These are phyloP conservation scores for Plecotus auritus DNA, from an alignment of 2,113 vertebrate species.

Conservation along the genomic window DNA sequence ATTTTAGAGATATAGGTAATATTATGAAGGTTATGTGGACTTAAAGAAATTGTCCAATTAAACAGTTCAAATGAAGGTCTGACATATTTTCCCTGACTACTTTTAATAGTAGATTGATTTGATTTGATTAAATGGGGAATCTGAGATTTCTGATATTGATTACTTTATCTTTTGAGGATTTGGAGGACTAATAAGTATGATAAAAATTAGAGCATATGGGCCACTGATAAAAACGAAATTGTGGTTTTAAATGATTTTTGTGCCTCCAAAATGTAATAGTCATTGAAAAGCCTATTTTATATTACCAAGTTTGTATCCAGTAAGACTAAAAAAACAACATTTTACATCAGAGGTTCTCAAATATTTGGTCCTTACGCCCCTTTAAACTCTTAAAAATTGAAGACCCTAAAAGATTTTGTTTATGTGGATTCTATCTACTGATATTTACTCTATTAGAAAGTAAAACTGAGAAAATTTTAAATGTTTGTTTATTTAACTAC, in stretches of 20 bases:
- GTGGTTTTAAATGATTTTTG: constrained; percentile 54
- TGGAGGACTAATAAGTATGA: constrained; percentile 43
- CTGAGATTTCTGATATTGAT: constrained; percentile 47
- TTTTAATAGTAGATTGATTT: constrained; percentile 47
- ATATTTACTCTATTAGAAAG: neutral
- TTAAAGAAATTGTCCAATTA: constrained; percentile 33
- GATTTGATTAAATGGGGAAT: constrained; percentile 56
- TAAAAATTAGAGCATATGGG: constrained; percentile 48
- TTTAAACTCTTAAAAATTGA: constrained; percentile 24
- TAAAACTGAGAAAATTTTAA: neutral
- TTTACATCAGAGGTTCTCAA: neutral
- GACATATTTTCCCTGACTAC: neutral
- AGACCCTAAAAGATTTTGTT: neutral
- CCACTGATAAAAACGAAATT: constrained; percentile 41
- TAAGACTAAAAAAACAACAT: neutral
- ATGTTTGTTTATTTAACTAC: neutral
- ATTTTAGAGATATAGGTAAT: constrained; percentile 34
- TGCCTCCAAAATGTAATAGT: constrained; percentile 26
- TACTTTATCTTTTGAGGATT: constrained; percentile 45
- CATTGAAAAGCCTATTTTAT: neutral
- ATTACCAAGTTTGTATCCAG: neutral
- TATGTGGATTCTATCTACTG: neutral
- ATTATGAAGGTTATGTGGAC: constrained; percentile 11
- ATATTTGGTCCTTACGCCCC: neutral
- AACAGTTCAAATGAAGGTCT: constrained; percentile 44